Base-by-base conservation (phyloP, 2,797 vertebrate species). In the Periophthalmus magnuspinnatus region DNA sequence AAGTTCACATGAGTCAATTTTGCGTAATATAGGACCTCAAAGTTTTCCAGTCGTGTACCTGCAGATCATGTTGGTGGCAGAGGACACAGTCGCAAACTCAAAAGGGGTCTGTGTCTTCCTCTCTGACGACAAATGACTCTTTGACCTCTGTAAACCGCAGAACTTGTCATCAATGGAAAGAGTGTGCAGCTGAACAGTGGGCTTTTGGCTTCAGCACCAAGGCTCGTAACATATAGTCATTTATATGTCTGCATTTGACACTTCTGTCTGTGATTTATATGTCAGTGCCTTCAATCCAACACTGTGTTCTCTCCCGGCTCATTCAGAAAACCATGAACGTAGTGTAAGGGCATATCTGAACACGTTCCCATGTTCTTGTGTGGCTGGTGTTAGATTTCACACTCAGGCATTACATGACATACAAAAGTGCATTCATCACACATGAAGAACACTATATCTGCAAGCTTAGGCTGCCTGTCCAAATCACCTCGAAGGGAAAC, bases 161-260 rank as follows among this genome's bases (percentile, higher is more conserved):
- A 66, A 14, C 72, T 65, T 6, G 59, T 85, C 80, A 75, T 86
- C 86, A 90, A 90, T 88, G 77, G 81, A 75, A 57, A 67, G 79
- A 86, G 81, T 89, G 80, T 90, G 75, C 77, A 65, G 2, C 65
- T 16, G 70, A 90, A 88, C 81, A 84, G 73, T 75, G 78, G 52
- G 28, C 77, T 71, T 64, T 81, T 74, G 82, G 81, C 72, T 78
- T 65, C 13, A 71, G 62, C 68, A 32, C 69, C 74, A 5, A 34
- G 52, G n/a, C 62, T n/a, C 80, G 70, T 76, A 64, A 68, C 74
- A 68, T 16, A 60, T 33, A 17, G 62, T 75, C 54, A 83, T 22
- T 79, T 73, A 81, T 62, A 80, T 62, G 64, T 24, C 17, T 54
- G 0, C 13, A 55, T 70, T 70, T 79, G 69, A 70, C 48, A 71